Conservation (phyloP, 2,888 invertebrate species). For the Chrysina gloriosa region DNA sequence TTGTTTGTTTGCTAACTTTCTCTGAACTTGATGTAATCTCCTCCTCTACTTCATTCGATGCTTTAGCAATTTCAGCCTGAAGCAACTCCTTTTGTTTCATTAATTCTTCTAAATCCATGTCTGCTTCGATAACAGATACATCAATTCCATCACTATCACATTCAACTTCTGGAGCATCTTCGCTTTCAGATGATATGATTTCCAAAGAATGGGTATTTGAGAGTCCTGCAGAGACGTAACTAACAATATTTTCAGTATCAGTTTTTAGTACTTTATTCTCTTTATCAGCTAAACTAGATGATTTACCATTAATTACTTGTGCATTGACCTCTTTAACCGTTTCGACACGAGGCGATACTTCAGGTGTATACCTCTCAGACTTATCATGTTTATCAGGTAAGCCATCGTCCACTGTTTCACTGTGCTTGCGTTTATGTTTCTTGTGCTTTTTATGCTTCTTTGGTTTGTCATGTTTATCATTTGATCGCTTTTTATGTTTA, state of each 20-base stretch:
- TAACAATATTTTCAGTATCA: constrained; percentile 67
- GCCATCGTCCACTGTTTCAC: constrained; percentile 63
- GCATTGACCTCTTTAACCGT: constrained; percentile 54
- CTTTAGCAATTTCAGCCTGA: constrained; percentile 84
- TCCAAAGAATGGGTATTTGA: constrained; percentile 67
- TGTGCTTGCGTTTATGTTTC: constrained; percentile 69
- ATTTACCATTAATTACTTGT: constrained; percentile 59
- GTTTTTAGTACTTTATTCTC: constrained; percentile 58
- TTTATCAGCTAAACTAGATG: constrained; percentile 45
- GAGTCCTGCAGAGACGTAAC: constrained; percentile 66
- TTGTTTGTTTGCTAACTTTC: constrained; percentile 63
- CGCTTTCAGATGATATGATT: constrained; percentile 76
- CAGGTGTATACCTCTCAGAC: constrained; percentile 63
- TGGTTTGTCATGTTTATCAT: constrained; percentile 67
- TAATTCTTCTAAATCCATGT: constrained; percentile 87
- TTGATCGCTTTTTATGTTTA: constrained; percentile 67
- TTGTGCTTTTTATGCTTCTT: constrained; percentile 77
- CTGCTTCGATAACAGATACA: constrained; percentile 82
- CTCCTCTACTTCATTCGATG: constrained; percentile 71
- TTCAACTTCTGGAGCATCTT: constrained; percentile 72
- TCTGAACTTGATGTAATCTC: constrained; percentile 47
- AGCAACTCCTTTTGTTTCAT: constrained; percentile 89
- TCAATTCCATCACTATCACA: constrained; percentile 77
- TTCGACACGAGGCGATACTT: constrained; percentile 53
- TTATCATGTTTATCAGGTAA: constrained; percentile 57